Conservation (phyloP, 2,797 vertebrate genomes). For the Melanotaenia pygmaea region DNA sequence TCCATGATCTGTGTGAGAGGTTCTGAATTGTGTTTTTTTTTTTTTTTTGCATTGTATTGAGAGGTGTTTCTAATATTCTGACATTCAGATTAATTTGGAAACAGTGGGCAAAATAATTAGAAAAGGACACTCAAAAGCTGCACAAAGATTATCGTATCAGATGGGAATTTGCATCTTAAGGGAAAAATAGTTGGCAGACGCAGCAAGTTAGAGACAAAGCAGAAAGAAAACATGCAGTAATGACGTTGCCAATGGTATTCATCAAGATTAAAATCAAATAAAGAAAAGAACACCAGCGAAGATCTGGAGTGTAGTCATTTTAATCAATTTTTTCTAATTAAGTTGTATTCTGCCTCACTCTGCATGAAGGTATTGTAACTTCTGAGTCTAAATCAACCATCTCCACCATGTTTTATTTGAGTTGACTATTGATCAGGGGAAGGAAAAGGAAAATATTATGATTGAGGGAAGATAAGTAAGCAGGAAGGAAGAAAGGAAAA, state of each 20-base stretch:
- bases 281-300: not conserved
- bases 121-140: not conserved
- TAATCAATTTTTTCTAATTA: not conserved
- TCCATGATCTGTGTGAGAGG: no score
- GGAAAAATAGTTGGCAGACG: slow-evolving; percentile 15
- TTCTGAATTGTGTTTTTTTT: not conserved
- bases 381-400: not conserved
- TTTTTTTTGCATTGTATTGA: slow-evolving; percentile 4
- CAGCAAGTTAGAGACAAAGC: not conserved
- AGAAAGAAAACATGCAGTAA: slow-evolving; percentile 20
- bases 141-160: slow-evolving; percentile 43
- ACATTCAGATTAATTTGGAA: no score
- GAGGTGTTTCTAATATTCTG: no score
- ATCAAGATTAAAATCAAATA: not conserved
- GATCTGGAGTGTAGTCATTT: not conserved
- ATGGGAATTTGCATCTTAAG: slow-evolving; percentile 62
- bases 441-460: not conserved
- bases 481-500: not conserved
- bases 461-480: not conserved
- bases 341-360: not conserved
- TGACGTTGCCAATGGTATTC: not conserved
- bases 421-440: not conserved
- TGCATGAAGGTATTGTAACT: not conserved
- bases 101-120: no score
- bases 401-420: not conserved